Base-by-base conservation (phyloP, 2,888 invertebrate genomes). In the Campoletis raptor region DNA sequence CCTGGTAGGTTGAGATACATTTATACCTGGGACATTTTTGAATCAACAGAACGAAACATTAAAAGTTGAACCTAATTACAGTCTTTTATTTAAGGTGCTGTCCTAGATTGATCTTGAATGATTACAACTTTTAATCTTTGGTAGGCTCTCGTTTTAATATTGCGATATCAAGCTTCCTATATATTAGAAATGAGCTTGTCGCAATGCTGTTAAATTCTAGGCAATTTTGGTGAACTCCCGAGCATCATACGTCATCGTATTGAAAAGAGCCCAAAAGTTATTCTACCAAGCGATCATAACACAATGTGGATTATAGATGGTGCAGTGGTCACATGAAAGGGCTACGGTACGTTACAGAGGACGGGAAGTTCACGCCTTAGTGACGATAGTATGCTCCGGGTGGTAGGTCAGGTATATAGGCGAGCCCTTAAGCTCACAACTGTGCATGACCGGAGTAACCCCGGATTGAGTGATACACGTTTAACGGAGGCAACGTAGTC, bases 241-340 rank as follows among this genome's bases (percentile, higher is more conserved):
- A 69, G 67, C 70, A 64, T 9, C 48, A 18, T 12, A 18, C 15
- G 24, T 18, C 24, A 24, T 54, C 9, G 18, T 36, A 30, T 64
- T 45, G 48, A 42, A 48, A 9, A 30, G 45, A 30, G 45, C n/a
- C 21, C 18, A 30, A 10, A 61, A 45, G 66, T 64, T 57, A 45
- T 64, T 77, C n/a, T n/a, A 66, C n/a, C 42, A 54, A 74, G 70
- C 78, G 70, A 76, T 86, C 70, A 74, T 79, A 84, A 81, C 69
- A 79, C 78, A 64, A 61, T 54, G 40, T 73, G 61, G 12, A 61
- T 78, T 40, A 80, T 76, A 61, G 52, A 81, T 83, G 67, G 69
- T 69, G 10, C 81, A 84, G 79, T 79, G 45, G 70, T 79, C 84
- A 76, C 81, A 74, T 86, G 86, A 86, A 78, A 81, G 42, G 81